phyloP scores from a whole-genome alignment of 2,113 vertebrate genomes.

The Anhinga rufa region DNA sequence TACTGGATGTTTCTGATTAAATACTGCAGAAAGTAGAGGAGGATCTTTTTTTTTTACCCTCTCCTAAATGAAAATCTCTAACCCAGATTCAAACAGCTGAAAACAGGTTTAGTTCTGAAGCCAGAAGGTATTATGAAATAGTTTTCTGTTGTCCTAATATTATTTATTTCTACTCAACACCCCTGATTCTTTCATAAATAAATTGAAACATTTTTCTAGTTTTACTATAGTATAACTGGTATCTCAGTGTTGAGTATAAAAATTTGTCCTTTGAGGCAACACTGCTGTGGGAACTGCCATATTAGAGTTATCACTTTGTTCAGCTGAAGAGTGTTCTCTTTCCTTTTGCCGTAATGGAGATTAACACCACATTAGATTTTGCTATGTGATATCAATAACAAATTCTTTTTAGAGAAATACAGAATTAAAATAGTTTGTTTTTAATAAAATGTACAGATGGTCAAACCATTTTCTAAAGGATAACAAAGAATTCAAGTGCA shows the following conservation, averaged over 20 bases:
- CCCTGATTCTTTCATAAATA: neutral
- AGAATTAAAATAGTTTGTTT: neutral
- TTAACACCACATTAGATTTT: rapidly evolving
- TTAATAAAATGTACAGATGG: neutral
- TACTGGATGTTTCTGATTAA: constrained; percentile 13
- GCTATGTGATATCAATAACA: neutral
- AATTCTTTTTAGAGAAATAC: neutral
- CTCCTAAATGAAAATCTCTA: neutral
- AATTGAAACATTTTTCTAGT: neutral
- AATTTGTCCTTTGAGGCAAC: neutral
- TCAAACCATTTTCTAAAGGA: neutral
- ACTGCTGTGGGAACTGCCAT: neutral
- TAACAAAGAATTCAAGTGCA: neutral
- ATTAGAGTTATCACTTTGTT: neutral
- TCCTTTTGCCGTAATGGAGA: neutral
- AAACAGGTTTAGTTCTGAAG: neutral
- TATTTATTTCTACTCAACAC: neutral
- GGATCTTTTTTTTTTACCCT: neutral
- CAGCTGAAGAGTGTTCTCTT: neutral
- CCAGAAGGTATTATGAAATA: neutral
- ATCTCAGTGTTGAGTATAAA: neutral
- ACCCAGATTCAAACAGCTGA: neutral
- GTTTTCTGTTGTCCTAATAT: neutral
- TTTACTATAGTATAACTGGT: neutral
- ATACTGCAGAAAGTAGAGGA: neutral